Evolutionary conservation across 1,140 invertebrate genomes (phyloP).

Genomic region (Antheraea mylitta): DNA sequence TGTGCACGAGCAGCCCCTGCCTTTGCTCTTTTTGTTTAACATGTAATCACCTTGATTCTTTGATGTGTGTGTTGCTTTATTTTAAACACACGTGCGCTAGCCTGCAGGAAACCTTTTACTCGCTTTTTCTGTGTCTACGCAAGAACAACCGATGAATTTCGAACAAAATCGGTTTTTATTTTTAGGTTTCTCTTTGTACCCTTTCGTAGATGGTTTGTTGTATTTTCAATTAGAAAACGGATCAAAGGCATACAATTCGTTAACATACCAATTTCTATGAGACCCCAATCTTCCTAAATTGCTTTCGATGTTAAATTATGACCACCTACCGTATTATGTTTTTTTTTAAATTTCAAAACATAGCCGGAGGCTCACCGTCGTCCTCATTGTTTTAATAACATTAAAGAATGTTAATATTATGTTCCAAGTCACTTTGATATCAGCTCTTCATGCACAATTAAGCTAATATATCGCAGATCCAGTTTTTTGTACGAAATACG

Average conservation of each 20-base stretch:
- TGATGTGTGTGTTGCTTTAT: constrained; percentile 33
- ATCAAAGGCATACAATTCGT: neutral
- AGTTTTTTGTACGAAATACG: no score
- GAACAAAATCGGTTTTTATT: neutral
- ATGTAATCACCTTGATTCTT: constrained; percentile 42
- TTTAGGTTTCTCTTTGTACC: neutral
- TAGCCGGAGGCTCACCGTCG: constrained; percentile 4
- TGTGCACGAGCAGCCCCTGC: constrained; percentile 71
- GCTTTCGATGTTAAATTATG: constrained; percentile 1
- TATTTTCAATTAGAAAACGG: neutral
- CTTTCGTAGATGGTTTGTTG: neutral
- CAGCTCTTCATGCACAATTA: neutral
- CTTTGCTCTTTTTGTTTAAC: constrained; percentile 71
- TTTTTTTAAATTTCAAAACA: neutral
- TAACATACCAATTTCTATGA: neutral
- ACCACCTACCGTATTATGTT: neutral
- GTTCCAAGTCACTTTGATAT: neutral
- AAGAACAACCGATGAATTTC: constrained; percentile 13
- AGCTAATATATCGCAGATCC: no score
- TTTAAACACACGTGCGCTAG: constrained; percentile 25
- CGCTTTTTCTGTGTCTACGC: constrained; percentile 11
- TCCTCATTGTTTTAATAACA: constrained; percentile 14
- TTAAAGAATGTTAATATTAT: constrained; percentile 8
- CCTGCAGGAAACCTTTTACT: constrained; percentile 10
- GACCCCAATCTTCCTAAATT: constrained; percentile 3